phyloP scores from a whole-genome alignment of 2,888 invertebrate genomes.

The Mimachlamys varia region DNA sequence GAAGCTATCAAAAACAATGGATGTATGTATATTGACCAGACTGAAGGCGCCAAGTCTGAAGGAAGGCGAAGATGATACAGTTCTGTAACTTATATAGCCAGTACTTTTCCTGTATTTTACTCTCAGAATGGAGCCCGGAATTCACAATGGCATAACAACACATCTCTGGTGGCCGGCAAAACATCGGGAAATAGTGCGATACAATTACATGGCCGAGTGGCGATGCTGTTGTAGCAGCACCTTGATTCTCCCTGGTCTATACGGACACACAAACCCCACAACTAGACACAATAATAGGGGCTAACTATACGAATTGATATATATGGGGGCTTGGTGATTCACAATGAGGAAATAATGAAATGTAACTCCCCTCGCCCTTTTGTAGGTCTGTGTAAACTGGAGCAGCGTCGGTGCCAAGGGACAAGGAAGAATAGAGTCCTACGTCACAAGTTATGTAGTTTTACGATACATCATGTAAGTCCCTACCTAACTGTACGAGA shows the following conservation, averaged over 20 bases:
- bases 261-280: background rate
- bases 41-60: background rate
- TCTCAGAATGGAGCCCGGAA: background rate
- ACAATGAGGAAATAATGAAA: conserved; percentile 12
- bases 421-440: background rate
- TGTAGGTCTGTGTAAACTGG: conserved; percentile 13
- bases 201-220: background rate
- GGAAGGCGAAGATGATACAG: background rate
- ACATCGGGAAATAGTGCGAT: background rate
- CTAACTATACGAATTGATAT: background rate
- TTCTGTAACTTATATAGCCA: background rate
- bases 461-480: background rate
- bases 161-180: background rate
- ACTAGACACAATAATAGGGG: background rate
- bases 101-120: background rate
- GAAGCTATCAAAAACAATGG: background rate
- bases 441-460: background rate
- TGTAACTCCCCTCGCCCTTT: background rate
- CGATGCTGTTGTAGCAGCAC: background rate
- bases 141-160: background rate
- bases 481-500: background rate
- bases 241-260: background rate
- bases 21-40: conserved; percentile 12
- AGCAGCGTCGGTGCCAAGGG: background rate
- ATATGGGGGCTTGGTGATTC: background rate